A percentile compares a stretch with the other conserved stretches of the same genome.
phyloP scores from a whole-genome alignment of 2,888 invertebrate species.

The Agrilus mali region DNA sequence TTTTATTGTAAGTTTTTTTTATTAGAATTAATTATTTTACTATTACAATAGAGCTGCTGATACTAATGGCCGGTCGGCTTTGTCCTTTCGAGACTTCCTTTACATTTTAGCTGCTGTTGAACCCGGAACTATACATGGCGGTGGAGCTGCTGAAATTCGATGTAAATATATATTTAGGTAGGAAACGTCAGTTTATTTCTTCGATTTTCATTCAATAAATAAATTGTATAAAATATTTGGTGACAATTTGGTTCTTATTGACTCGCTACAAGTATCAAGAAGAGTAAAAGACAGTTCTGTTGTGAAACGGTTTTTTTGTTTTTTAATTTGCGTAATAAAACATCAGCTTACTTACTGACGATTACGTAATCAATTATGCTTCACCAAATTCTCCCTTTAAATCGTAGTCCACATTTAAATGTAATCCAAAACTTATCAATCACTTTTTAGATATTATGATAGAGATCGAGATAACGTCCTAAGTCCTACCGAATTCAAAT shows the following conservation, averaged over 20 bases:
- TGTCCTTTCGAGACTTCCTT: slow-evolving; percentile 45
- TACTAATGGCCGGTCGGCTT: slow-evolving; percentile 35
- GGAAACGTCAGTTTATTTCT: slow-evolving; percentile 12
- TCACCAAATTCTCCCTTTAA: neutral
- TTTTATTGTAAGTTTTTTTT: no score
- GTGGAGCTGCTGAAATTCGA: slow-evolving; percentile 52
- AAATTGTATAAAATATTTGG: neutral
- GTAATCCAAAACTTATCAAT: neutral
- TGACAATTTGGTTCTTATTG: no score
- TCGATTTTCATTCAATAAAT: slow-evolving; percentile 3
- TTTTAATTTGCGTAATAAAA: no score
- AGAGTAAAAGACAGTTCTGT: no score
- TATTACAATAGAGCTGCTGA: slow-evolving; percentile 41
- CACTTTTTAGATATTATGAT: slow-evolving; percentile 44
- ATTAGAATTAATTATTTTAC: neutral
- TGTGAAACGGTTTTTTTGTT: no score
- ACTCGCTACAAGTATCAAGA: no score
- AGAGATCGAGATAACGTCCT: slow-evolving; percentile 38
- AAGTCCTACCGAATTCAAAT: slow-evolving; percentile 46
- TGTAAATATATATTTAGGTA: slow-evolving; percentile 58
- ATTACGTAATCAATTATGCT: no score
- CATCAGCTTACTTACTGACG: no score
- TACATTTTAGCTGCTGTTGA: slow-evolving; percentile 52
- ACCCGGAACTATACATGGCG: slow-evolving; percentile 48
- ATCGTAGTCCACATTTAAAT: neutral